Base-by-base conservation (phyloP, 2,888 invertebrate species). In the Cheilosia variabilis region DNA sequence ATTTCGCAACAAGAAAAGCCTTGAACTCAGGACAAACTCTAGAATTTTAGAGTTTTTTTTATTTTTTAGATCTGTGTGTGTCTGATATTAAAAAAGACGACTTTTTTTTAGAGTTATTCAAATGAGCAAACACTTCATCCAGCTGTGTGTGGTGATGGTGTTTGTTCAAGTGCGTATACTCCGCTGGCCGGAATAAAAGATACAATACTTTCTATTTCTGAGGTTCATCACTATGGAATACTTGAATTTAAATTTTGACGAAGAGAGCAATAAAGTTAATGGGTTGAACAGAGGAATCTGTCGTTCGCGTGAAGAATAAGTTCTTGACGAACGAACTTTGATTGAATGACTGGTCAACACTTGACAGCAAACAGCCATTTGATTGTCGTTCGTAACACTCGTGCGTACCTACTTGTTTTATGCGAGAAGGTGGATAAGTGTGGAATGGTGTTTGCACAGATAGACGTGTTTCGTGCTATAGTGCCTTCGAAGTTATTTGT, bases 351-450 rank as follows among this genome's bases (percentile, higher is more conserved):
- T 77, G 72, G 72, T 77, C 68, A 62, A 72, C 81, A 81, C 76
- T 81, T 81, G 86, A 86, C 81, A 86, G 86, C 80, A 72, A 86
- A 81, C 86, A 81, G 66, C 31, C 81, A 77, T 69, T 69, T 57
- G 57, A 69, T 52, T 52, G 43, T 53, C 22, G 52, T 45, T 47
- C 63, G 43, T 62, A 53, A 22, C 27, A 73, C 53, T 53, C 1
- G 37, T 24, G 53, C 22, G 43, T 55, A 24, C 27, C 27, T 41
- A 17, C 43, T 34, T 19, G 13, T 57, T 57, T 19, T 37, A 17
- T 19, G 37, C 19, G 47, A n/a, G 37, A n/a, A 27, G 47, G 19
- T 63, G 34, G 31, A 34, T 37, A 37, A 7, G 57, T 31, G 50
- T 31, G 43, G 24, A 24, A 41, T 41, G n/a, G n/a, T 60, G 37